Base-by-base conservation (phyloP, 2,888 invertebrate species). In the Ophioninae sp. region DNA sequence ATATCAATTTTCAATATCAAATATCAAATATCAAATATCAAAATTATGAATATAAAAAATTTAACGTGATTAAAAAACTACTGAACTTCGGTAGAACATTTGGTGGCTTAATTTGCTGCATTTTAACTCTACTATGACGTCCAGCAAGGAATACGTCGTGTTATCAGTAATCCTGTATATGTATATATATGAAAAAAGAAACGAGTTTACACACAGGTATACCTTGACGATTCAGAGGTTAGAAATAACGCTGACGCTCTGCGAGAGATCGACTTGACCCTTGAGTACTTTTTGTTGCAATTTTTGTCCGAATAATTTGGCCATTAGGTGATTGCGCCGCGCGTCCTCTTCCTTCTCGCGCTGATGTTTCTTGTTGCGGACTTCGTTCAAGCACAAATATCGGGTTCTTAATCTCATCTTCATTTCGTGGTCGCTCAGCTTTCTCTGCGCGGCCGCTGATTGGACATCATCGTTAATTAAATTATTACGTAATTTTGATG, bases 251-350 rank as follows among this genome's bases (percentile, higher is more conserved):
- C 94, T 93, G 86, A 93, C 94, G 90, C 95, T 95, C 88, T 95
- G 95, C 56, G 96, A 96, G 44, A 96, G 92, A 90, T 95, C 95
- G 44, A 95, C 94, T 87, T 95, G 93, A 63, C 96, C 96, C 86
- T 94, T 94, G 22, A 96, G 93, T 17, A 95, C 95, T 91, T 95
- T 95, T 89, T 95, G 95, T 90, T 96, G 95, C 71, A 96, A 94
- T 93, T 95, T 96, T 95, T 95, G 95, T 90, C 96, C 96, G 92
- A 97, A 97, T 81, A 97, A 94, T 91, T 95, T 95, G 0, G 96
- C 95, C 94, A 97, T 95, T 41, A 97, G 91, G 87, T 96, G 94
- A 93, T 97, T 97, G 9, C 96, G 95, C 87, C 95, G 95, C 68
- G 92, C 90, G 72, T 94, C 91, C 88, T 96, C 95, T 86, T 95